Percentiles rank a stretch among this genome's conserved stretches.
These are phyloP conservation scores for Platichthys stellatus DNA, from an alignment of 2,113 vertebrate genomes.

Conservation along the genomic window DNA sequence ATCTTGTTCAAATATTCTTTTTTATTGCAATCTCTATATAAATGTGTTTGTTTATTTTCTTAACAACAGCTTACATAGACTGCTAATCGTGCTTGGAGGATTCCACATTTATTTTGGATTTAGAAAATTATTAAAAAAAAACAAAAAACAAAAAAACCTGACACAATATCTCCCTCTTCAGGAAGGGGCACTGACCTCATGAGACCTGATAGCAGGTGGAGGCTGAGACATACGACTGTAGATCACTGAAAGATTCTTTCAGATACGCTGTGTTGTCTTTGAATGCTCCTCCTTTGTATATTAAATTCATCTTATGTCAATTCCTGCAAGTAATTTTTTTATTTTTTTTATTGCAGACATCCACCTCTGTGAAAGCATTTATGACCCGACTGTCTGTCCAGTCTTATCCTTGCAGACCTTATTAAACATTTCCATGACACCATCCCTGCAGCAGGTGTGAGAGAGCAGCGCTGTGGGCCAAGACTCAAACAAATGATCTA, in stretches of 20 bases:
- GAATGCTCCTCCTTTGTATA: no score
- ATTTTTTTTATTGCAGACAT: not conserved
- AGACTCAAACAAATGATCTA: conserved; percentile 25
- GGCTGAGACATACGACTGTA: no score
- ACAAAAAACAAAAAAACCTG: not conserved
- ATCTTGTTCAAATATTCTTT: no score
- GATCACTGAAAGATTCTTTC: no score
- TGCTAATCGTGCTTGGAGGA: not conserved
- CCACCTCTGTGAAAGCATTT: not conserved
- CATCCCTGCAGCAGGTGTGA: conserved; percentile 25
- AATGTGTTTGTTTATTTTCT: no score
- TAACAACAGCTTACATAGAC: not conserved
- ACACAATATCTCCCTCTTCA: conserved; percentile 50
- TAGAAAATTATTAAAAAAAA: not conserved
- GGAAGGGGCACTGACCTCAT: no score
- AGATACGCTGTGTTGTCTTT: no score
- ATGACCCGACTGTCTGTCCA: conserved; percentile 2
- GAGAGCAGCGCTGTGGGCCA: conserved; percentile 1
- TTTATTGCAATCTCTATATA: no score
- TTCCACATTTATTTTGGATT: not conserved
- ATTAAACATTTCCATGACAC: conserved; percentile 46
- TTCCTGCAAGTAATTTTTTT: not conserved
- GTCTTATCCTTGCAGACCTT: not conserved
- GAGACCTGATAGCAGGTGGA: no score
- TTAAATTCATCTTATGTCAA: not conserved